Percentiles rank a stretch among this genome's conserved stretches.
Conservation (phyloP, 1,140 invertebrate species). For the Triops cancriformis region DNA sequence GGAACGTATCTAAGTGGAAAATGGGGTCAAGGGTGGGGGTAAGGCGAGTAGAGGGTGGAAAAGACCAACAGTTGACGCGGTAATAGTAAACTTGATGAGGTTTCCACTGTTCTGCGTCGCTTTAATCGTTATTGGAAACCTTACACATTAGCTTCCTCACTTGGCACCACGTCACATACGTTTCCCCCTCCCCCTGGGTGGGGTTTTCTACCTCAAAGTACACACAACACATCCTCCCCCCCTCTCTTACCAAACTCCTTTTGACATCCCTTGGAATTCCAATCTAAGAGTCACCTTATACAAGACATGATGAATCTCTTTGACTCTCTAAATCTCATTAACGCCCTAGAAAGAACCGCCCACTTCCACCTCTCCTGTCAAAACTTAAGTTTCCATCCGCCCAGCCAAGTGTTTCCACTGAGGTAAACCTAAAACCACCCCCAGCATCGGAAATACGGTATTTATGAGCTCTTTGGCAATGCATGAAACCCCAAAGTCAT, state of each 20-base stretch:
- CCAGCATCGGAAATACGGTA: background rate
- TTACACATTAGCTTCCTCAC: slow-evolving; percentile 1
- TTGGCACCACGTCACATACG: background rate
- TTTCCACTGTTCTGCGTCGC: background rate
- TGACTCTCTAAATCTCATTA: slow-evolving; percentile 11
- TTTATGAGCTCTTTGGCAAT: background rate
- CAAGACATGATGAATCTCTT: slow-evolving; percentile 10
- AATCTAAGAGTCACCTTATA: background rate
- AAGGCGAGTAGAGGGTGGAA: background rate
- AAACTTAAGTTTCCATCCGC: background rate
- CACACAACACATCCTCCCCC: too few species aligned
- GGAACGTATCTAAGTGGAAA: background rate
- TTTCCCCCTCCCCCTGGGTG: background rate
- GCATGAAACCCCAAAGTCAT: background rate
- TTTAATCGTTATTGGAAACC: slow-evolving; percentile 2
- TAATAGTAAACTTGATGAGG: slow-evolving; percentile 6
- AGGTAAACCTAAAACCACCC: background rate
- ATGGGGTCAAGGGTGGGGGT: background rate
- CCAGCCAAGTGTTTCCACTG: background rate
- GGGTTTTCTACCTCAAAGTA: background rate
- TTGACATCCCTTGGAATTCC: slow-evolving; percentile 10
- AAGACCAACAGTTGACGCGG: background rate
- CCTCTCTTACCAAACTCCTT: background rate
- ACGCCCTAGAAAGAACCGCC: background rate
- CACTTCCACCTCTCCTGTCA: background rate